Percentiles rank a stretch among this genome's conserved stretches.
Conservation (phyloP, 2,888 invertebrate species). For the Stegophylla sp. region DNA sequence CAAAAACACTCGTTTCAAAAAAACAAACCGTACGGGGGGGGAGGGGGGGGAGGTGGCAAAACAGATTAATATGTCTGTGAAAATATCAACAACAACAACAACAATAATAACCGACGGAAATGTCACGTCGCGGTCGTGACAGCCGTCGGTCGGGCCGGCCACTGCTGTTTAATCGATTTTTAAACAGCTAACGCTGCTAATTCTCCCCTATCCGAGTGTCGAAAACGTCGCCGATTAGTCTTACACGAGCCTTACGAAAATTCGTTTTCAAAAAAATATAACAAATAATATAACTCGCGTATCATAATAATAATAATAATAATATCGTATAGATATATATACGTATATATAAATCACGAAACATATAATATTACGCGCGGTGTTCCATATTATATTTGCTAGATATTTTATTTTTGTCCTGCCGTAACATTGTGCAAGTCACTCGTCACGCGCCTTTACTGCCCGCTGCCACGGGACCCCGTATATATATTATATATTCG, state of each 20-base stretch:
- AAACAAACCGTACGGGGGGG: too few species aligned
- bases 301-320: too few species aligned
- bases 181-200: slow-evolving; percentile 24
- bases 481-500: too few species aligned
- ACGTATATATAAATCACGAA: neutral
- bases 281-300: neutral
- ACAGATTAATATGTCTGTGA: too few species aligned
- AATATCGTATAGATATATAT: slow-evolving; percentile 1
- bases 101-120: neutral
- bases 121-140: slow-evolving; percentile 25
- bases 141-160: slow-evolving; percentile 5
- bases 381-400: slow-evolving; percentile 29
- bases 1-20: too few species aligned
- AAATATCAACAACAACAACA: neutral
- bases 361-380: slow-evolving; percentile 15
- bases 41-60: too few species aligned
- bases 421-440: slow-evolving; percentile 57
- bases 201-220: slow-evolving; percentile 8
- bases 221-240: slow-evolving; percentile 29
- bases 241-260: slow-evolving; percentile 43
- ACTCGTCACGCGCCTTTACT: slow-evolving; percentile 57
- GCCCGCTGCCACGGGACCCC: neutral
- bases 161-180: slow-evolving; percentile 32
- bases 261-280: slow-evolving; percentile 12
- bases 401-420: slow-evolving; percentile 42